Percentiles rank a stretch among this genome's conserved stretches.
Evolutionary conservation across 1,140 invertebrate genomes (phyloP).

Genomic region (Pogonus chalceus): DNA sequence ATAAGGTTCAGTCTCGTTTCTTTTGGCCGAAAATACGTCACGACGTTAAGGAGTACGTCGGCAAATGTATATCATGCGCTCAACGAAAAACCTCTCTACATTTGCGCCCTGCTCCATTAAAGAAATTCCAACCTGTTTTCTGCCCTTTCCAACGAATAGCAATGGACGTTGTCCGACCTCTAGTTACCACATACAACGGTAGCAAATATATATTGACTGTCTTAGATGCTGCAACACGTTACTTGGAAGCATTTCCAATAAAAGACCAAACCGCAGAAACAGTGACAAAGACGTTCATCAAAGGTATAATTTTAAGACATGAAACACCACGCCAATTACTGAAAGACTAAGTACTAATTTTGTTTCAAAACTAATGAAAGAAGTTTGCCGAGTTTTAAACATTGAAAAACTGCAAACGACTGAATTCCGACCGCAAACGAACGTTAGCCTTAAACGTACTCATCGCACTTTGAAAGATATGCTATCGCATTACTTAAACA

Average conservation of each 20-base stretch:
- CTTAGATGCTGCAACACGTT: conserved; percentile 23
- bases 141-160: conserved; percentile 24
- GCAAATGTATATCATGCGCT: conserved; percentile 15
- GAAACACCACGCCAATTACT: conserved; percentile 25
- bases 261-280: conserved; percentile 18
- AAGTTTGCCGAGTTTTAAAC: conserved; percentile 21
- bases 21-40: conserved; percentile 18
- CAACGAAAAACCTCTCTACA: conserved; percentile 15
- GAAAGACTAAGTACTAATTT: conserved; percentile 28
- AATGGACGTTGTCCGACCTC: conserved; percentile 32
- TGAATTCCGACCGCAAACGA: conserved; percentile 22
- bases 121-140: not conserved
- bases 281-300: conserved; percentile 19
- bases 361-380: conserved; percentile 21
- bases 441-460: conserved; percentile 18
- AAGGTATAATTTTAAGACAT: conserved; percentile 18
- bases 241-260: conserved; percentile 20
- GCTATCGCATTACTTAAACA: conserved; percentile 16
- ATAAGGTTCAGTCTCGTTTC: conserved; percentile 9
- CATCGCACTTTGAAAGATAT: conserved; percentile 18
- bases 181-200: conserved; percentile 18
- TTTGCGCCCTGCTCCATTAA: conserved; percentile 12
- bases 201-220: conserved; percentile 32
- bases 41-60: conserved; percentile 16
- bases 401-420: conserved; percentile 25